Conservation (phyloP, 2,113 vertebrate genomes). For the Cephalopholis sonnerati region DNA sequence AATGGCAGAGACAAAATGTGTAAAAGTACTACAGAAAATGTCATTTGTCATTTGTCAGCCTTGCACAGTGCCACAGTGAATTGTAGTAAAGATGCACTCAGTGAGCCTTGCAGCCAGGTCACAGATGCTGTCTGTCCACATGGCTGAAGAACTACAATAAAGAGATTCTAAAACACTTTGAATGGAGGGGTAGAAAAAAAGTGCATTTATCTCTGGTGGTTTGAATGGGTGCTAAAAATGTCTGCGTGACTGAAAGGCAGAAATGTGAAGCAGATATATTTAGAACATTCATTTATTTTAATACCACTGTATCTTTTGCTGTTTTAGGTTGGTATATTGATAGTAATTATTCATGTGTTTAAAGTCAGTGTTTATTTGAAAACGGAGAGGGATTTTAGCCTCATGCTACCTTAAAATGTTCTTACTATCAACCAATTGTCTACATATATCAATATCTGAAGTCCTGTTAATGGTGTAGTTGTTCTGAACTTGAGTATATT, state of each 20-base stretch:
- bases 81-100: conserved; percentile 18
- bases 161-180: conserved; percentile 7
- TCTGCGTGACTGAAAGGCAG: conserved; percentile 32
- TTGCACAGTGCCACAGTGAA: background rate
- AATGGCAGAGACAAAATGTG: background rate
- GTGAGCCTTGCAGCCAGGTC: conserved; percentile 4
- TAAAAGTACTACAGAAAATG: background rate
- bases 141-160: conserved; percentile 52
- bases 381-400: background rate
- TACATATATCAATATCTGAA: too few species aligned
- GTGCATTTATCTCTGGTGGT: conserved; percentile 6
- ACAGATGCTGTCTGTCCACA: conserved; percentile 34
- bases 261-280: conserved; percentile 24
- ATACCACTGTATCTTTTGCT: background rate
- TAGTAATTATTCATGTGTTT: background rate
- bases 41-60: background rate
- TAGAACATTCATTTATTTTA: conserved; percentile 9
- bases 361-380: background rate
- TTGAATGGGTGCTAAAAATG: conserved; percentile 46
- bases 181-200: conserved; percentile 1
- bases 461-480: too few species aligned
- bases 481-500: too few species aligned
- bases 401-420: too few species aligned
- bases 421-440: too few species aligned
- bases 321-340: background rate